Evolutionary conservation across 1,140 invertebrate species (phyloP).

Genomic region (Penaeus japonicus): DNA sequence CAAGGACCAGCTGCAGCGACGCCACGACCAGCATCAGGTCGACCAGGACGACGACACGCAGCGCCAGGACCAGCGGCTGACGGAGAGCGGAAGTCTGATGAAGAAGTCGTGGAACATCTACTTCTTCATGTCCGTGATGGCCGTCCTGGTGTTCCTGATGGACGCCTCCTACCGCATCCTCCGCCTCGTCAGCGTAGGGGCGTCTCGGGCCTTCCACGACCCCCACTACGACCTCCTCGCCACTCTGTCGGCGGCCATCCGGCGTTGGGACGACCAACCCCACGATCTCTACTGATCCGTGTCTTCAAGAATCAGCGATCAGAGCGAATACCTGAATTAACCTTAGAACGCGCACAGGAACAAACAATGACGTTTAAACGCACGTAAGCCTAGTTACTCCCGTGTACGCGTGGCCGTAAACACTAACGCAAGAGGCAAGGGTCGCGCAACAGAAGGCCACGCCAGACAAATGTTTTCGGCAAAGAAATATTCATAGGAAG

Average conservation of each 20-base stretch:
- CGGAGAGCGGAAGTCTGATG: not conserved
- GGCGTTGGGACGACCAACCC: not conserved
- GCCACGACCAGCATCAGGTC: not conserved
- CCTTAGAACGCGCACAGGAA: no score
- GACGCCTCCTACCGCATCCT: slow-evolving; percentile 36
- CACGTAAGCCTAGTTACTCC: no score
- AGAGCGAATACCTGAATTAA: no score
- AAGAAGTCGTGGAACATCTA: slow-evolving; percentile 18
- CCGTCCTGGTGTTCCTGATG: slow-evolving; percentile 43
- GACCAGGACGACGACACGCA: not conserved
- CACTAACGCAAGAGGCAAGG: no score
- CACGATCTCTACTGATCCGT: no score
- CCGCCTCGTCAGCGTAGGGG: not conserved
- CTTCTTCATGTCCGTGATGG: slow-evolving; percentile 35
- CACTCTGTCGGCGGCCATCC: slow-evolving; percentile 14
- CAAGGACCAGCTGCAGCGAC: not conserved
- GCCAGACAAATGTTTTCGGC: no score
- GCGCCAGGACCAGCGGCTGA: not conserved
- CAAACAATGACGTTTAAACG: no score
- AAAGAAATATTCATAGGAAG: no score
- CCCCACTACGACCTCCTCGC: slow-evolving; percentile 2
- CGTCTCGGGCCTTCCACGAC: not conserved
- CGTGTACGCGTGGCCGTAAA: no score
- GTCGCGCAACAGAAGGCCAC: no score
- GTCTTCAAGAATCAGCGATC: no score